Base-by-base conservation (phyloP, 2,888 invertebrate species). In the Idaea straminata region DNA sequence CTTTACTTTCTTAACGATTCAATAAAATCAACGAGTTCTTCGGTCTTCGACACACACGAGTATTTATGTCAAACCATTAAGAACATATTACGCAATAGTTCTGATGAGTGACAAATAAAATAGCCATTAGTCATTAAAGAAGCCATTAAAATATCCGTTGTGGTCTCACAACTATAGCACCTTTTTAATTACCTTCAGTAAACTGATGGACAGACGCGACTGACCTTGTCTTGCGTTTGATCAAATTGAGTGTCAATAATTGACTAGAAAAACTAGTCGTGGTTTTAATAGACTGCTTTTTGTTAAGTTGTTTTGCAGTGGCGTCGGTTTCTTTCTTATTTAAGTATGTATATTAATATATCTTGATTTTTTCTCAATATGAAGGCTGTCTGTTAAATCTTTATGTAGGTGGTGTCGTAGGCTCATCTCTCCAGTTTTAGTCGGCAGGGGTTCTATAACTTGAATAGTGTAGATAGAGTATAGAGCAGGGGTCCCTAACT, bases 131-230 rank as follows among this genome's bases (percentile, higher is more conserved):
- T 65, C 66, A 66, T 69, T 69, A 65, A 64, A 62, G 57, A 62
- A 66, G 65, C 57, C 68, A 65, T 68, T 69, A 69, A 64, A 36
- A 61, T 57, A 62, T 61, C 69, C 68, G 72, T 71, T 73, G 70
- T 47, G 13, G 10, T n/a, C n/a, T n/a, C 7, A 47, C 47, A 47
- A 10, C 47, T 47, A 47, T 47, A 47, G 47, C 47, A 47, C 47
- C 47, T 47, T 13, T 7, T 47, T 47, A 47, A 47, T 47, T 47
- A 47, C 47, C 47, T 47, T 7, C 10, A 47, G 47, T 47, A 47
- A 47, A 47, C 47, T 47, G 47, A 47, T 47, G 68, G 65, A 68
- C 65, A 69, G 64, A 68, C 66, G 58, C 65, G 60, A 59, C 64
- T 62, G 65, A 64, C 69, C 69, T 67, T 71, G 71, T 71, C 68